These are phyloP conservation scores for Taenioides sp. DNA, from an alignment of 2,797 vertebrate genomes.

Conservation along the genomic window DNA sequence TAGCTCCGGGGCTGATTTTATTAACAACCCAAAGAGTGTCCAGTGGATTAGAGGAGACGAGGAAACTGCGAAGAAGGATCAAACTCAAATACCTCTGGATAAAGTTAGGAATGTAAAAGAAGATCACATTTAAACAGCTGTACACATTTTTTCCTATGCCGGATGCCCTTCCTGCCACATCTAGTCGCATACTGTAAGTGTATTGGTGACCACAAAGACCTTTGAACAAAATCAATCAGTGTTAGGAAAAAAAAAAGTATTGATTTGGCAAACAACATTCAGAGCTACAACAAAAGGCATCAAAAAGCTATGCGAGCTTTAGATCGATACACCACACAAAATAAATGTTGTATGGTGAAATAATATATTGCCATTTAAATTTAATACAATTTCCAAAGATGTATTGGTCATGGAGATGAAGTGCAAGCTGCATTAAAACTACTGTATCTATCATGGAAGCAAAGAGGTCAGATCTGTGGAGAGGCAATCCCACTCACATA, in stretches of 20 bases:
- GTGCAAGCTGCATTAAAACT: too few species aligned
- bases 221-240: neutral
- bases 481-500: too few species aligned
- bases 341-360: too few species aligned
- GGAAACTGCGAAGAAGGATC: neutral
- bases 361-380: too few species aligned
- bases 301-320: neutral
- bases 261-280: constrained; percentile 1
- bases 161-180: neutral
- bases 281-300: neutral
- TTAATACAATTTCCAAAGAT: too few species aligned
- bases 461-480: neutral
- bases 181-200: neutral
- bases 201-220: neutral
- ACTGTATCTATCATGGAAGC: too few species aligned
- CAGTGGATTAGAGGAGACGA: neutral
- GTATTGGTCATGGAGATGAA: too few species aligned
- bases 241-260: neutral
- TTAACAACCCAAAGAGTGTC: constrained; percentile 2
- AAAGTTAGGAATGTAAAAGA: neutral
- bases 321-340: neutral
- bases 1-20: neutral
- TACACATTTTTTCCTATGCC: neutral
- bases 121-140: neutral
- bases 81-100: neutral